Base-by-base conservation (phyloP, 2,113 vertebrate species). In the Gallinago media region DNA sequence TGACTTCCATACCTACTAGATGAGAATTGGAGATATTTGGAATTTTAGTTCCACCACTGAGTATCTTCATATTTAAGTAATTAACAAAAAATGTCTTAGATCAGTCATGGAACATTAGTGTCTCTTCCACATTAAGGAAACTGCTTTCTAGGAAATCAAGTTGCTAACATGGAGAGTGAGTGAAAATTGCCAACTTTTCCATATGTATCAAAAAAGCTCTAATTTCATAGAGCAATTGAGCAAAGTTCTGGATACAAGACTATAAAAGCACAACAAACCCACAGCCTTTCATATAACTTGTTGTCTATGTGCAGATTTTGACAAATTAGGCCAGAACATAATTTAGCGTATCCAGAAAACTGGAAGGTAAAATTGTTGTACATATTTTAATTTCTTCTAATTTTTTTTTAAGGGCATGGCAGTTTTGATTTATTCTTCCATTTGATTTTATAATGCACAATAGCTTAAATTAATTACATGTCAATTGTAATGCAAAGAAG, bases 381-480 rank as follows among this genome's bases (percentile, higher is more conserved):
- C 27, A 2, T 23, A 88, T 81, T 87, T 73, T 32, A 70, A n/a
- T 49, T 78, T 29, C 6, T 86, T 17, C 2, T n/a, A 14, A 32
- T 52, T 91, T 92, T 91, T 92, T 83, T 86, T 5, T 90, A 40
- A 88, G 56, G 26, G 18, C 20, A 67, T 34, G 11, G 50, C 8
- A 67, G 32, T 55, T 92, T 56, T 59, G 36, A 80, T 76, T 85
- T 93, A 59, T 80, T 80, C 47, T 84, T 67, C 50, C 13, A 16
- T 63, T 68, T 75, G 49, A 68, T 68, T 92, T 84, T 46, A 92
- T 38, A 88, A 85, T n/a, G 21, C 46, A 71, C 55, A 93, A 70
- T 42, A 82, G 29, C 55, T 94, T 56, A 82, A 88, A 82, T 74
- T 77, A 66, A 82, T 66, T 93, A 73, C 59, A 50, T 56, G 40